Conservation (phyloP, 2,888 invertebrate species). For the Zelleria hepariella region DNA sequence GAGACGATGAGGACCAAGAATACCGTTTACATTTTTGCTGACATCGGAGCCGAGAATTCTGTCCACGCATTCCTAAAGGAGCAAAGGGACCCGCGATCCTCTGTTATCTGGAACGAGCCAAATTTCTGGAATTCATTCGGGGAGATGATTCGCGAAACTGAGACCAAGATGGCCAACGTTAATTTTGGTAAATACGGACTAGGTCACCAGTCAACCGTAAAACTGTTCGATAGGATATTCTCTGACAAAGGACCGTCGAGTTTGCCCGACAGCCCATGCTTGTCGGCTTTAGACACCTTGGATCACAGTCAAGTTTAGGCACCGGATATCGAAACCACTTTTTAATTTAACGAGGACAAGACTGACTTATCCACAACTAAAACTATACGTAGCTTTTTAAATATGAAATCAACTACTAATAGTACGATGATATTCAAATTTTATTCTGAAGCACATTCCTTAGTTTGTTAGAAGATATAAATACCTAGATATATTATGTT, state of each 20-base stretch:
- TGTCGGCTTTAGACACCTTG: constrained; percentile 32
- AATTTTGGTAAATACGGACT: constrained; percentile 5
- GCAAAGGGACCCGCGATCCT: constrained; percentile 42
- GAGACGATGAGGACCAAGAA: constrained; percentile 48
- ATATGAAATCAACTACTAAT: neutral
- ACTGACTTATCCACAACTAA: constrained; percentile 52
- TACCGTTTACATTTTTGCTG: constrained; percentile 50
- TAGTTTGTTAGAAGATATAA: neutral
- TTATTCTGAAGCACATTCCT: neutral
- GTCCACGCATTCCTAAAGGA: constrained; percentile 57
- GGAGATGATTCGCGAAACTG: constrained; percentile 21
- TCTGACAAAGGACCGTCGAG: constrained; percentile 16
- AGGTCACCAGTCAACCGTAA: constrained; percentile 3
- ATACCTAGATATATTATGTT: neutral
- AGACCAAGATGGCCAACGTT: constrained; percentile 9
- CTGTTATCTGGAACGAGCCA: constrained; percentile 51
- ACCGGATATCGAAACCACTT: constrained; percentile 21
- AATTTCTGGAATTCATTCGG: constrained; percentile 49
- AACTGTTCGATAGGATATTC: constrained; percentile 12
- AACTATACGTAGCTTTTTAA: neutral
- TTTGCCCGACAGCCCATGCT: constrained; percentile 32
- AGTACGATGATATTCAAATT: neutral
- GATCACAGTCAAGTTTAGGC: constrained; percentile 52
- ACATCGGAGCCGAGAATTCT: constrained; percentile 56
- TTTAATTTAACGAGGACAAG: constrained; percentile 62